Base-by-base conservation (phyloP, 2,888 invertebrate species). In the Dolichomitus sp. region DNA sequence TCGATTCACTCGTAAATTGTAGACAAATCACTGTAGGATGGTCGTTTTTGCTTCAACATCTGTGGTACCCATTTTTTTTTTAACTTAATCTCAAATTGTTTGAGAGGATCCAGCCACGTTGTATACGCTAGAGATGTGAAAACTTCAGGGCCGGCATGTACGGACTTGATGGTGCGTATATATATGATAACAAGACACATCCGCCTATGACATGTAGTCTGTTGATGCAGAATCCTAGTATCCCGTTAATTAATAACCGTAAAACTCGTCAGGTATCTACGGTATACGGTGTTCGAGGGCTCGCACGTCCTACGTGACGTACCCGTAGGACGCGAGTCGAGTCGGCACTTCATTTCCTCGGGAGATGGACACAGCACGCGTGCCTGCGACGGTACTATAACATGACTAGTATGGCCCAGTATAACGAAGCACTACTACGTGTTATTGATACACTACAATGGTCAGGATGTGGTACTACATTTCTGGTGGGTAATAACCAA, bases 221-320 rank as follows among this genome's bases (percentile, higher is more conserved):
- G 90, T 88, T 91, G 90, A 91, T 91, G 90, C 90, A 88, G 88
- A 89, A 90, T 89, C 89, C 90, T 91, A 85, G 90, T 91, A 91
- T 89, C 87, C 87, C 80, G 87, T 89, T 90, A 91, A 91, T 90
- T 91, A 90, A 90, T 90, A 90, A 89, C 89, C 90, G 89, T 90
- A 87, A 90, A 90, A 90, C 90, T 89, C 88, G 88, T 86, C 84
- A 86, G 88, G 84, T 83, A 80, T 86, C 50, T 23, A 42, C 42
- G 52, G 33, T n/a, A 40, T 42, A n/a, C 27, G 42, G 33, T 68
- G 63, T 59, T 37, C 33, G 48, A 66, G 73, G 37, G 54, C 72
- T 52, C 33, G 61, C 42, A 17, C 19, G 40, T 79, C 40, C 61
- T 72, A 57, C 79, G 61, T 61, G 40, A 70, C 69, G 75, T 76